These are phyloP conservation scores for Ataeniobius toweri DNA, from an alignment of 2,797 vertebrate genomes.

Conservation along the genomic window DNA sequence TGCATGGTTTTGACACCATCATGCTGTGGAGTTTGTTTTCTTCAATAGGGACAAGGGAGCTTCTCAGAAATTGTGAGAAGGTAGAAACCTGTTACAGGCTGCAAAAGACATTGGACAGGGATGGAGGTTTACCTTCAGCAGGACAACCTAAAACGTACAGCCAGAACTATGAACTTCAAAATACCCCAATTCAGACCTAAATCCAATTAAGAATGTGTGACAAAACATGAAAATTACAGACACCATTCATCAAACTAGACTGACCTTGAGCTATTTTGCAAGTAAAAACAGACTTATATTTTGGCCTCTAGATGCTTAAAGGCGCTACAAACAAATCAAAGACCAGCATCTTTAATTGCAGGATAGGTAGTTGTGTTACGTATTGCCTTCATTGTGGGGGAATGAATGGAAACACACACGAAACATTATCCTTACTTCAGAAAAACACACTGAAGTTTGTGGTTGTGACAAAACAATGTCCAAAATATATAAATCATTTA, in stretches of 20 bases:
- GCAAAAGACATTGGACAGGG: not conserved
- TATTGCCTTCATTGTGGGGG: too few species aligned
- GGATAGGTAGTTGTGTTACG: too few species aligned
- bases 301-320: not conserved
- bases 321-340: not conserved
- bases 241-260: not conserved
- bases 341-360: not conserved
- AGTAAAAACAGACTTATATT: not conserved
- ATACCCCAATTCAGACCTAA: not conserved
- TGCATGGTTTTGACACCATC: not conserved
- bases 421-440: not conserved
- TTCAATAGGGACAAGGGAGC: not conserved
- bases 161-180: not conserved
- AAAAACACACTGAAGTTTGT: not conserved
- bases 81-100: too few species aligned
- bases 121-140: not conserved
- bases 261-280: not conserved
- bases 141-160: not conserved
- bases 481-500: conserved; percentile 50
- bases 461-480: not conserved
- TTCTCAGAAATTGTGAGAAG: not conserved
- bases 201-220: not conserved
- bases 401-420: not conserved
- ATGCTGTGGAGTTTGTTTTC: not conserved
- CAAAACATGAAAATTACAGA: not conserved